Base-by-base conservation (phyloP, 2,888 invertebrate species). In the Sarcophaga rosellei region DNA sequence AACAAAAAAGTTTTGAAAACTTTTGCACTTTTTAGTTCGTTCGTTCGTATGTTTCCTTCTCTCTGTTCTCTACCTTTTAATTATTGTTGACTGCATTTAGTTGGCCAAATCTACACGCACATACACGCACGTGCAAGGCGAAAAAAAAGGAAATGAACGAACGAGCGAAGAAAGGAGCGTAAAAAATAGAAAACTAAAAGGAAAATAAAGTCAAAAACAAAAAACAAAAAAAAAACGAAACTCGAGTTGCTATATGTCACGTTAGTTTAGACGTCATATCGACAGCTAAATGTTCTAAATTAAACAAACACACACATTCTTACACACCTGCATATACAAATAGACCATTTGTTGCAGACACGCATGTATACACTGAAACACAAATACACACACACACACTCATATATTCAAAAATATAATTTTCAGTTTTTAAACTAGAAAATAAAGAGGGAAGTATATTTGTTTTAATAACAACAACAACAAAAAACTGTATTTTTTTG, bases 51-150 rank as follows among this genome's bases (percentile, higher is more conserved):
- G 45, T 75, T 70, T 63, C 45, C 4, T 70, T 76, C 63, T 57
- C 65, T 68, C 79, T 59, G 75, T 66, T 76, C 79, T 82, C 82
- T 77, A 17, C 66, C 69, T 45, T 62, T 59, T 62, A 62, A 53
- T 66, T 17, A 20, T 76, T 68, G n/a, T 68, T 74, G 20, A 53
- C 53, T 75, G 65, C 53, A 66, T 72, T 78, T 81, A 72, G 84
- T 86, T 88, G 78, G 86, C 88, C 87, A 87, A 89, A 88, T 81
- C 83, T 81, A 72, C 85, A 89, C 86, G 88, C 86, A 87, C 77
- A 87, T 88, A 86, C 80, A 74, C 74, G 74, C 88, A 88, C n/a
- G n/a, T 74, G 88, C 88, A 84, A 84, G 75, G 88, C 88, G 89
- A 88, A 44, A 45, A 66, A 53, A 65, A 17, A 61, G 20, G 20